phyloP scores from a whole-genome alignment of 2,888 invertebrate genomes.

The Drosophila mettleri region DNA sequence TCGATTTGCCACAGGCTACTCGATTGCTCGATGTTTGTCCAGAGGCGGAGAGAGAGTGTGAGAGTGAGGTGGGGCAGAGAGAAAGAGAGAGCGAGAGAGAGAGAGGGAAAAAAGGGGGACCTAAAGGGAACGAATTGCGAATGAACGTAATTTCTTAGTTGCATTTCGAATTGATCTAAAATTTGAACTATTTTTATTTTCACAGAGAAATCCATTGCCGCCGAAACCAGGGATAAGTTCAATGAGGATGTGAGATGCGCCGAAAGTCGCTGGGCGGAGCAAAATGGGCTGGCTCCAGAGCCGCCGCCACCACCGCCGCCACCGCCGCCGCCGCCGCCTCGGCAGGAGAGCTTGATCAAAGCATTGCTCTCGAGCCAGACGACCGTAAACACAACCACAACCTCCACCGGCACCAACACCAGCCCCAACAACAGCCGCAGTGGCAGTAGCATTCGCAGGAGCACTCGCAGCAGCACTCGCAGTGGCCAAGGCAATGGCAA shows the following conservation, averaged over 20 bases:
- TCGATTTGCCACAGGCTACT: too few relatives aligned
- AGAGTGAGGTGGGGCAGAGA: not conserved
- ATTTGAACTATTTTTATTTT: too few relatives aligned
- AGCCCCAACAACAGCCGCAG: not conserved
- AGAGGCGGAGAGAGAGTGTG: not conserved
- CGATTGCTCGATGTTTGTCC: not conserved
- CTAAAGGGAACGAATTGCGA: too few relatives aligned
- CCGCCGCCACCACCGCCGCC: too few relatives aligned
- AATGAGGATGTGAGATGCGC: slow-evolving; percentile 91
- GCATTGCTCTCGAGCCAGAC: slow-evolving; percentile 49
- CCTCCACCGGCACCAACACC: not conserved
- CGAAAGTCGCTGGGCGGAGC: slow-evolving; percentile 84
- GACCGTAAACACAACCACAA: not conserved
- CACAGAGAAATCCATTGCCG: slow-evolving; percentile 42
- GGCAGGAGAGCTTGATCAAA: slow-evolving; percentile 53
- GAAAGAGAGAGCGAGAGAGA: not conserved
- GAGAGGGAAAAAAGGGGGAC: not conserved
- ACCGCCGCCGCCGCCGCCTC: too few relatives aligned
- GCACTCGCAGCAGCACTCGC: not conserved
- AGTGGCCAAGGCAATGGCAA: not conserved
- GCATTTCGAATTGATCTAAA: not conserved
- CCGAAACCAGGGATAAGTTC: slow-evolving; percentile 89
- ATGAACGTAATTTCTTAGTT: not conserved
- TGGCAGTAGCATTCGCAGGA: not conserved
- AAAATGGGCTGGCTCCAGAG: not conserved